Percentiles rank a stretch among this genome's conserved stretches.
These are phyloP conservation scores for Metridium senile DNA, from an alignment of 92 coral and sea anemone species.

Conservation along the genomic window DNA sequence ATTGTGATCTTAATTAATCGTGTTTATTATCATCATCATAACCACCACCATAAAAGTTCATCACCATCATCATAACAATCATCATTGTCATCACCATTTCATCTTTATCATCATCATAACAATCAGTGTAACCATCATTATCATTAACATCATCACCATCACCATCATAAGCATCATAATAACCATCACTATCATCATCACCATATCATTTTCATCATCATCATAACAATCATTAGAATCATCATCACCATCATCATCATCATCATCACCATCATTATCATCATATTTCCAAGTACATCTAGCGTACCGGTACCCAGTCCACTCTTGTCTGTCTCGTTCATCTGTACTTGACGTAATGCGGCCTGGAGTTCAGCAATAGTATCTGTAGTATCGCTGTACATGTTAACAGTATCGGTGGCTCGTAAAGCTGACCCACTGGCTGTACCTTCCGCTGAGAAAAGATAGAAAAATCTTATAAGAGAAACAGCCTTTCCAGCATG, in stretches of 20 bases:
- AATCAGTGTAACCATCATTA: not conserved
- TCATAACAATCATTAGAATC: not conserved
- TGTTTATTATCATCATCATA: not conserved
- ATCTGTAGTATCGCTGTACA: constrained; percentile 72
- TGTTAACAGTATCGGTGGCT: constrained; percentile 34
- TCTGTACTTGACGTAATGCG: constrained; percentile 84
- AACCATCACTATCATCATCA: not conserved
- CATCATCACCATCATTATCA: not conserved
- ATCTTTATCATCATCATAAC: not conserved
- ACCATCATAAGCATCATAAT: not conserved
- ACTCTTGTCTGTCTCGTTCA: constrained; percentile 64
- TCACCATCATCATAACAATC: not conserved
- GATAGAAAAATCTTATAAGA: not conserved
- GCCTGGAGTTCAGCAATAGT: constrained; percentile 84
- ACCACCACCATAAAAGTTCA: not conserved
- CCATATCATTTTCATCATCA: not conserved
- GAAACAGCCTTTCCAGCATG: not conserved
- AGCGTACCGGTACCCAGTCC: not conserved
- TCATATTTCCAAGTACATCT: not conserved
- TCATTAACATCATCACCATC: not conserved
- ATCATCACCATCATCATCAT: not conserved
- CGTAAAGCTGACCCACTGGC: constrained; percentile 12
- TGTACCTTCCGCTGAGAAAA: constrained; percentile 1
- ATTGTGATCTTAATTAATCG: not conserved
- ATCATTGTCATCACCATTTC: not conserved